Evolutionary conservation across 2,888 invertebrate genomes (phyloP).

Genomic region (Lacanobia wlatinum): DNA sequence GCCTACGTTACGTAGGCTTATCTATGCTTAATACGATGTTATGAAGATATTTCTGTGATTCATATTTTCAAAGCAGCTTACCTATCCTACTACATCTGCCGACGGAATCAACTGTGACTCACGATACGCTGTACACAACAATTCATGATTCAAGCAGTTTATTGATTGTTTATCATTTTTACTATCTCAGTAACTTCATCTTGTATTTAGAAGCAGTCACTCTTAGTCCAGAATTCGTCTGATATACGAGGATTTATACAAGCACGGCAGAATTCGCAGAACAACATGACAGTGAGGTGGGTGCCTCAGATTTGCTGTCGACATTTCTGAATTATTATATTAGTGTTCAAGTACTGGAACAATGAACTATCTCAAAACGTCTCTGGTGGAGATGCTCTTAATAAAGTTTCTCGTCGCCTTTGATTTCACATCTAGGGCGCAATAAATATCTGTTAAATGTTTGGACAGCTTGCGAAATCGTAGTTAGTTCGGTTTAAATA

Average conservation of each 20-base stretch:
- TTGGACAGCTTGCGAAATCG: not conserved
- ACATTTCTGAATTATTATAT: conserved; percentile 46
- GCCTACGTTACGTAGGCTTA: not conserved
- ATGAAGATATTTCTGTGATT: conserved; percentile 21
- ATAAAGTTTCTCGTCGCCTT: conserved; percentile 28
- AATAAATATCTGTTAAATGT: conserved; percentile 29
- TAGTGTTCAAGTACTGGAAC: conserved; percentile 43
- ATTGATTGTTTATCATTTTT: conserved; percentile 51
- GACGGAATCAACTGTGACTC: conserved; percentile 35
- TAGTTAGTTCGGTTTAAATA: not conserved
- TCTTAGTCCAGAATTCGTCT: conserved; percentile 3
- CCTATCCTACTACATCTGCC: not conserved
- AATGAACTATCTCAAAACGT: conserved; percentile 44
- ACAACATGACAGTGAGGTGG: conserved; percentile 53
- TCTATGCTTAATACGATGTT: conserved; percentile 7
- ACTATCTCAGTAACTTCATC: conserved; percentile 12
- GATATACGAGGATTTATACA: conserved; percentile 37
- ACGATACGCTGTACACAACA: conserved; percentile 21
- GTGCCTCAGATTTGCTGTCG: conserved; percentile 48
- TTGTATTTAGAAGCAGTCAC: conserved; percentile 33
- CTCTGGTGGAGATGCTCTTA: conserved; percentile 28
- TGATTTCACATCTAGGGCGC: conserved; percentile 6
- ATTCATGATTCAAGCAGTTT: conserved; percentile 39
- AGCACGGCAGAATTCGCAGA: conserved; percentile 27
- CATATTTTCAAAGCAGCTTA: conserved; percentile 28